Conservation (phyloP, 2,888 invertebrate genomes). For the Pediacus dermestoides region DNA sequence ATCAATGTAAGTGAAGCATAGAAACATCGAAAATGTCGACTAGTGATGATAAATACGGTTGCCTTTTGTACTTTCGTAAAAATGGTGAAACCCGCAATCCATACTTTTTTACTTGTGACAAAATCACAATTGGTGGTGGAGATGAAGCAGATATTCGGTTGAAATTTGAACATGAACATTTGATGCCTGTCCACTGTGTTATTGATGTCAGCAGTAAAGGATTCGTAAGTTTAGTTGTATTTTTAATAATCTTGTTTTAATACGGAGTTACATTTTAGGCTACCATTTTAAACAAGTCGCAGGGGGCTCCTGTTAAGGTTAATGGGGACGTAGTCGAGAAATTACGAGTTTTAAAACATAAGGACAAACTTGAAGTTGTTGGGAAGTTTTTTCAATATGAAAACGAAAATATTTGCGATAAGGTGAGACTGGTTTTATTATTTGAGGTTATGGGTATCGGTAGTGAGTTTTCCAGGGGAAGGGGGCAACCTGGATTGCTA, state of each 20-base stretch:
- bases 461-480: background rate
- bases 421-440: constrained; percentile 7
- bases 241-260: too few relatives aligned
- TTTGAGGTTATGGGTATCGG: background rate
- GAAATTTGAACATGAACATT: constrained; percentile 18
- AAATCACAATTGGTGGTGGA: constrained; percentile 26
- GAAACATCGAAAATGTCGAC: too few relatives aligned
- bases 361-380: constrained; percentile 46
- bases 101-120: constrained; percentile 20
- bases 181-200: constrained; percentile 24
- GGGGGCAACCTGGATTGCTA: background rate
- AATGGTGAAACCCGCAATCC: constrained; percentile 15
- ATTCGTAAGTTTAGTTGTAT: constrained; percentile 26
- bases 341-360: constrained; percentile 48
- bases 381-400: constrained; percentile 28
- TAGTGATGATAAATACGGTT: constrained; percentile 15
- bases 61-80: constrained; percentile 21
- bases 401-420: constrained; percentile 16
- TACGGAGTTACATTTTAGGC: constrained; percentile 41
- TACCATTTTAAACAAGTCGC: constrained; percentile 49
- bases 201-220: constrained; percentile 23
- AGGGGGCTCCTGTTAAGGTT: constrained; percentile 47
- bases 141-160: constrained; percentile 27
- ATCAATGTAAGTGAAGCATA: too few relatives aligned
- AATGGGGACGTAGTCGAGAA: constrained; percentile 45